Evolutionary conservation across 2,888 invertebrate species (phyloP), one percentile per base, ranked within the genome.

Genomic region (Melanchra persicariae): DNA sequence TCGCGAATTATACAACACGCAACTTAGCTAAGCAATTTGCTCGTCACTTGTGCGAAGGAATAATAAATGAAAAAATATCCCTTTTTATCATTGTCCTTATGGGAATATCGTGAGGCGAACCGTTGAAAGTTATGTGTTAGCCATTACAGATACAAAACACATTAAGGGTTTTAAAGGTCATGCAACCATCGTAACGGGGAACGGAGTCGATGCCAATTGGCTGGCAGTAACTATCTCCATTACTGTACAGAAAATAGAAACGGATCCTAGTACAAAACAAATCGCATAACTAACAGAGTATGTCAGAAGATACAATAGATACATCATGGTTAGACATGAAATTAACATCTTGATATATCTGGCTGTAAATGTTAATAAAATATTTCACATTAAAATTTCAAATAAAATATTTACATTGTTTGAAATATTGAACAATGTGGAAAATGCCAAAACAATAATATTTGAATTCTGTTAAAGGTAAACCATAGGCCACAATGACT

Each of bases 1-100:
- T 85, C 85, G 83, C 85, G 87, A 89, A 83, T 81, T 78, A 85
- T 87, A 90, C 83, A 82, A 84, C 86, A 83, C 87, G 88, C 88
- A 90, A 91, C 64, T 91, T 90, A 91, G 89, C 87, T 88, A 86
- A 87, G 90, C 89, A 90, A 90, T 91, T 91, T 88, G 83, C 85
- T 88, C 86, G 86, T 84, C 86, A 76, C 71, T 83, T 82, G 83
- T 82, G 83, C 80, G 83, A 87, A 88, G 87, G 85, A 88, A 91
- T 88, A 88, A 90, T 89, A 90, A 90, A 90, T 87, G 52, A 34
- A 69, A 45, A 74, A 49, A 66, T 74, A 74, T 77, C 75, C 59
- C 51, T 70, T 74, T 74, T 75, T 58, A 66, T 63, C 49, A 47
- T 58, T 40, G 6, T 54, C 49, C 37, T 40, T 74, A 81, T 60